A percentile compares a stretch with the other conserved stretches of the same genome.
These are phyloP conservation scores for Sebastes umbrosus DNA, from an alignment of 2,797 vertebrate genomes.

Conservation along the genomic window DNA sequence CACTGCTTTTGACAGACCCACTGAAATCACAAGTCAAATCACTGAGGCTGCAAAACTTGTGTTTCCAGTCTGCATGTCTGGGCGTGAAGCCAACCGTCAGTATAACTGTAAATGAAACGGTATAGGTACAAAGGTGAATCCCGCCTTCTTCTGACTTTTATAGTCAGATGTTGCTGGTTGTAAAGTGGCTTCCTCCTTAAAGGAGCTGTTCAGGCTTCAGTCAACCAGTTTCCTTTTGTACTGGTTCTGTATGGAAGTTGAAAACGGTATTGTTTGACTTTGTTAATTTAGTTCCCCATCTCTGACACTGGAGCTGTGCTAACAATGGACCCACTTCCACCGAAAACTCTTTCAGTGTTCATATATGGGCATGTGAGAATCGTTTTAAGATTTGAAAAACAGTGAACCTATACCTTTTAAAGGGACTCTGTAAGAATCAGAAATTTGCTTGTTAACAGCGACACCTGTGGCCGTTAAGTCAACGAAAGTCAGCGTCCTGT, in stretches of 20 bases:
- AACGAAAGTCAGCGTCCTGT: too few relatives aligned
- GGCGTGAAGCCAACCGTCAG: fast-evolving
- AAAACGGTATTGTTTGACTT: not conserved
- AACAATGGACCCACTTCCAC: not conserved
- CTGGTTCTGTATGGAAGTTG: not conserved
- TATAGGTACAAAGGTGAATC: not conserved
- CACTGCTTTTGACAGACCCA: not conserved
- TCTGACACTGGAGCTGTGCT: not conserved
- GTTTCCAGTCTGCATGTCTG: constrained; percentile 13
- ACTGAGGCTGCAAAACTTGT: not conserved
- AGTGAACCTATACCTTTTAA: not conserved
- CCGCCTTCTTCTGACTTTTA: not conserved
- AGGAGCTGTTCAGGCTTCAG: not conserved
- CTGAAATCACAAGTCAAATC: not conserved
- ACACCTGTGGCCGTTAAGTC: too few relatives aligned
- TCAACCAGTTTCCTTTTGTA: too few relatives aligned
- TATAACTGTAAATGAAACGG: not conserved
- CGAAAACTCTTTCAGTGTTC: not conserved
- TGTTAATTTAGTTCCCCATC: not conserved
- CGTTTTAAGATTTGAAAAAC: too few relatives aligned
- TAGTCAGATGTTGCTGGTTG: not conserved
- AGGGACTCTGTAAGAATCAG: too few relatives aligned
- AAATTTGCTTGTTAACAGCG: too few relatives aligned
- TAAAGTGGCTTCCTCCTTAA: not conserved
- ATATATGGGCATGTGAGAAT: too few relatives aligned